phyloP scores from a whole-genome alignment of 2,888 invertebrate genomes.

The Agrotis clavis region DNA sequence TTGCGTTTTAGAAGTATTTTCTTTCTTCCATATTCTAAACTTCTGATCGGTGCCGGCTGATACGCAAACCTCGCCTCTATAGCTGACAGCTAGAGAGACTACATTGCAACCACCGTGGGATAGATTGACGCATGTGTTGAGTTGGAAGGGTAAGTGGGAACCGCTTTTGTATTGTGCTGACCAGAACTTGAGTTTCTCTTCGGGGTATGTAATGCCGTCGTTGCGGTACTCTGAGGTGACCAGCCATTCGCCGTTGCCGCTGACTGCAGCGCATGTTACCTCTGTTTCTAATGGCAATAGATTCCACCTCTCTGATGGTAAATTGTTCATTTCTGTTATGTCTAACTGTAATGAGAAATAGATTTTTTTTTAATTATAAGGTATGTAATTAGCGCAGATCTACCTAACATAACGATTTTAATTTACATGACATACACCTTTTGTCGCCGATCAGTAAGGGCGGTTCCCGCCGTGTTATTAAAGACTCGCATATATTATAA shows the following conservation, averaged over 20 bases:
- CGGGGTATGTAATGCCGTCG: conserved; percentile 84
- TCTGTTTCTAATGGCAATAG: conserved; percentile 86
- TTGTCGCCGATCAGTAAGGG: not conserved
- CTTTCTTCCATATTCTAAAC: conserved; percentile 84
- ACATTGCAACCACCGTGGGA: conserved; percentile 87
- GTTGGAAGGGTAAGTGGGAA: conserved; percentile 73
- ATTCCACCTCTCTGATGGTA: conserved; percentile 84
- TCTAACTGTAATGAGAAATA: conserved; percentile 80
- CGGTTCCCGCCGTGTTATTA: no score
- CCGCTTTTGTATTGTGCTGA: conserved; percentile 66
- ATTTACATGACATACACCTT: not conserved
- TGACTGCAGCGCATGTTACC: conserved; percentile 84
- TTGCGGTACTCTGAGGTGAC: conserved; percentile 87
- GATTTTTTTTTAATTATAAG: not conserved
- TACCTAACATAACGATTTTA: not conserved
- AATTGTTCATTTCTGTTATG: conserved; percentile 84
- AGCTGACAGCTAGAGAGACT: conserved; percentile 80
- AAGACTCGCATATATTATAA: no score
- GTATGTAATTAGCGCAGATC: not conserved
- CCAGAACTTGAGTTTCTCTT: conserved; percentile 88
- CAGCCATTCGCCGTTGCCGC: conserved; percentile 82
- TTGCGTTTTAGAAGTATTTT: conserved; percentile 67
- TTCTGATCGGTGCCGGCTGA: conserved; percentile 86
- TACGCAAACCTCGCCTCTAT: conserved; percentile 84
- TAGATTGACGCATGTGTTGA: conserved; percentile 85